Base-by-base conservation (phyloP, 1,140 invertebrate genomes). In the Pseudomyrmex sp. region DNA sequence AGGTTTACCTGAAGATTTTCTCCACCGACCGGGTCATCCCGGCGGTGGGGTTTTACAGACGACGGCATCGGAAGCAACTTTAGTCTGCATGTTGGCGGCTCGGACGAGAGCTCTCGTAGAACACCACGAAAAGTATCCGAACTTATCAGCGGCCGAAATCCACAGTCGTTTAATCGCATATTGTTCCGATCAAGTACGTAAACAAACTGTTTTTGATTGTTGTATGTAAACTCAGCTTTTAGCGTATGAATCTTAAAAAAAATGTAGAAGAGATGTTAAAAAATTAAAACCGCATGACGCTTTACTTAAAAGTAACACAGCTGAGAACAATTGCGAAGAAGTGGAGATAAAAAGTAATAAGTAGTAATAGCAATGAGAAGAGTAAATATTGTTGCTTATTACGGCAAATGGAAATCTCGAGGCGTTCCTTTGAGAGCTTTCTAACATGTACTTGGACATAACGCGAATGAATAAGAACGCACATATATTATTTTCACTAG, bases 41-140 rank as follows among this genome's bases (percentile, higher is more conserved):
- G 97, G 98, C 2, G 98, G 98, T 62, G 98, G 98, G 15, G 98
- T 99, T 1, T 99, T 99, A 88, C 98, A 98, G 95, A 97, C 98
- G 0, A 98, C 98, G 23, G 97, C 98, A 0, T 98, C 98, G 88
- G 98, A 99, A 94, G 97, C 98, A 0, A 99, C 98, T 0, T 95
- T 99, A 68, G 97, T 99, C 0, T 97, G 97, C 85, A 94, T 99
- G 0, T 95, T 99, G 62, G 98, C 98, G 0, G 98, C 98, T 0
- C 95, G 98, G 83, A 98, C 97, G 1, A 96, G 97, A 88, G 97
- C 97, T 0, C 97, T 99, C 56, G 94, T 95, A 87, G 95, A 96
- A 89, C 93, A 95, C 77, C 95, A 95, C 88, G 93, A 94, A 66
- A 94, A 95, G 10, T 95, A 97, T 90, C 96, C 97, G 2, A 96